Base-by-base conservation (phyloP, 2,888 invertebrate genomes). In the Pycnomerus fuliginosus region DNA sequence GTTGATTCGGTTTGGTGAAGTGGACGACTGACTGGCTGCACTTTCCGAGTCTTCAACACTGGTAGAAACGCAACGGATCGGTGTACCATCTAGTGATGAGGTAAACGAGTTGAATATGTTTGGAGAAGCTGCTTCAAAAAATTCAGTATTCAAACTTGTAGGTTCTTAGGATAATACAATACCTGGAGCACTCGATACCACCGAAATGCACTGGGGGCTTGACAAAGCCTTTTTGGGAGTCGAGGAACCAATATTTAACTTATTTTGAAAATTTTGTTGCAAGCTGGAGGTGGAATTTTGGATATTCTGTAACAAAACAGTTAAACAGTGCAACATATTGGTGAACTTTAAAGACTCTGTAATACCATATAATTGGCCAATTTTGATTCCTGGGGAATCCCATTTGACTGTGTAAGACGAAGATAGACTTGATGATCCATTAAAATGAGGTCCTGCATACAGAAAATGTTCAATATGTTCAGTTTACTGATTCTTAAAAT, bases 341-440 rank as follows among this genome's bases (percentile, higher is more conserved):
- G 15, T 33, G 37, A 7, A 29, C 24, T 22, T 13, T 29, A 11
- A 12, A 10, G 8, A 15, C 16, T 17, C 12, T 3, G 15, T 16
- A 27, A 72, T 74, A 89, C 89, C 88, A 89, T 88, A 69, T 90
- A 90, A 48, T 87, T 88, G 46, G 85, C 87, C 68, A 90, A 76
- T 74, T 90, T 90, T 48, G 89, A 90, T 74, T 90, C 89, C 71
- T 88, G 84, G 31, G 89, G 89, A 62, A 89, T 80, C 64, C 86
- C 87, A 75, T 82, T 80, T 43, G 84, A 77, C 50, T 84, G 78
- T 47, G 84, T 76, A 69, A 82, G 83, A 50, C 78, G 76, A 64
- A 82, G 82, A 66, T 84, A 82, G 70, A 87, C 80, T 53, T 85
- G 85, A 77, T 88, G 87, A 77, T 88, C 88, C 88, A 88, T 88